Evolutionary conservation across 1,140 invertebrate genomes (phyloP).

Genomic region (Chrysomallon squamiferum): DNA sequence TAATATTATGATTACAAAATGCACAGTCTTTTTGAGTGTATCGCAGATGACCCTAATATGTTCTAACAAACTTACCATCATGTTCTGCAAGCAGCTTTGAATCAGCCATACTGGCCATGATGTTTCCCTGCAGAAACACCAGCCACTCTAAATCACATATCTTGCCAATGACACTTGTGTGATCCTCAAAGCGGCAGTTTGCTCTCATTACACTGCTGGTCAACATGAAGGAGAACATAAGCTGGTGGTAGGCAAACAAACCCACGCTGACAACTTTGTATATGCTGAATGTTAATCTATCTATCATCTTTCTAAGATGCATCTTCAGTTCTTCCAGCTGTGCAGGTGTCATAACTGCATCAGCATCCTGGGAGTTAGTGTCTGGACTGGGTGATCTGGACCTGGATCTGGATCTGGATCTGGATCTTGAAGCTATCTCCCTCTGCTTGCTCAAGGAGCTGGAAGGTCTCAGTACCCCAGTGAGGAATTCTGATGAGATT

Average conservation of each 20-base stretch:
- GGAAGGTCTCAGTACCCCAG: conserved; percentile 25
- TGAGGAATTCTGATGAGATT: conserved; percentile 10
- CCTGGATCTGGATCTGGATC: background rate
- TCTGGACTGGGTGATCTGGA: background rate
- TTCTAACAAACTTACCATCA: conserved; percentile 34
- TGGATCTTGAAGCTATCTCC: background rate
- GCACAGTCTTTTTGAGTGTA: too few relatives aligned
- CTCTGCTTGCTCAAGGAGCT: conserved; percentile 19
- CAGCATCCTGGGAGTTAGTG: background rate
- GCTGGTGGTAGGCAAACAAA: conserved; percentile 59
- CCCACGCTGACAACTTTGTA: conserved; percentile 60
- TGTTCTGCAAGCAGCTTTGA: conserved; percentile 39
- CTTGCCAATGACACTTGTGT: conserved; percentile 22
- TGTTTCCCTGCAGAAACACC: conserved; percentile 56
- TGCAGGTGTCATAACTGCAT: too few relatives aligned
- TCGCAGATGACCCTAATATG: too few relatives aligned
- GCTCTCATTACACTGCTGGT: conserved; percentile 56
- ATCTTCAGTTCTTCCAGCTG: conserved; percentile 28
- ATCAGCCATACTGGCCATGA: conserved; percentile 57
- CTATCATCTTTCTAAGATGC: conserved; percentile 55
- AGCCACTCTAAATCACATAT: conserved; percentile 57
- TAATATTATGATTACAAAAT: too few relatives aligned
- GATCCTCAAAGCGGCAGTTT: conserved; percentile 39
- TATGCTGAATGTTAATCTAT: conserved; percentile 53
- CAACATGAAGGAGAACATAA: conserved; percentile 61